Evolutionary conservation across 2,888 invertebrate genomes (phyloP), one percentile per base, ranked within the genome.

Genomic region (Lasioglossum leucozonium): DNA sequence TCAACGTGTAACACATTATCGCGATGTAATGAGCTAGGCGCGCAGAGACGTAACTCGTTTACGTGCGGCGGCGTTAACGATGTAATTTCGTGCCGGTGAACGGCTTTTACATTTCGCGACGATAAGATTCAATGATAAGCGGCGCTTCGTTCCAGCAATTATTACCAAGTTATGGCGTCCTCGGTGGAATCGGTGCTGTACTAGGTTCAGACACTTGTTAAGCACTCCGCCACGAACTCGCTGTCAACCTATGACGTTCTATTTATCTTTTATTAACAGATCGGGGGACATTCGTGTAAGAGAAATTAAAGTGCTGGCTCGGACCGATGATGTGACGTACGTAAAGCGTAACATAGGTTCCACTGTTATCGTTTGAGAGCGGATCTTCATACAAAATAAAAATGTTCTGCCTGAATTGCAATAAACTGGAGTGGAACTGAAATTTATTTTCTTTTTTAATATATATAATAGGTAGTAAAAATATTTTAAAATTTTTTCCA

Each of bases 1-100:
- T 47, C 37, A 18, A 51, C 47, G 37, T 37, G 67, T 67, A n/a
- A 69, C 47, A 51, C 77, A 77, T 77, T 77, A 77, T 69, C 42
- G 22, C 58, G 11, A 55, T 34, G 71, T 72, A 58, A 82, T 58
- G 37, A 71, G 40, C 62, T 22, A 42, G 30, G 37, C 11, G 30
- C 11, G 30, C n/a, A 62, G 62, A 62, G 62, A 16, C 4, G n/a
- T 16, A 37, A 58, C n/a, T 44, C 65, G n/a, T 30, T 69, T 69
- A 69, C 22, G 69, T n/a, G 40, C 69, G 44, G 55, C 0, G 71
- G 65, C 26, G 62, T 51, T 73, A 40, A 83, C 51, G 26, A 51
- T 26, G 51, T 51, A 51, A 69, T 77, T 30, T 18, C 16, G 40
- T 30, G 13, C 34, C n/a, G 18, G 16, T 18, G 47, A 42, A 76